Evolutionary conservation across 1,140 invertebrate species (phyloP).

Genomic region (Saccostrea cuccullata): DNA sequence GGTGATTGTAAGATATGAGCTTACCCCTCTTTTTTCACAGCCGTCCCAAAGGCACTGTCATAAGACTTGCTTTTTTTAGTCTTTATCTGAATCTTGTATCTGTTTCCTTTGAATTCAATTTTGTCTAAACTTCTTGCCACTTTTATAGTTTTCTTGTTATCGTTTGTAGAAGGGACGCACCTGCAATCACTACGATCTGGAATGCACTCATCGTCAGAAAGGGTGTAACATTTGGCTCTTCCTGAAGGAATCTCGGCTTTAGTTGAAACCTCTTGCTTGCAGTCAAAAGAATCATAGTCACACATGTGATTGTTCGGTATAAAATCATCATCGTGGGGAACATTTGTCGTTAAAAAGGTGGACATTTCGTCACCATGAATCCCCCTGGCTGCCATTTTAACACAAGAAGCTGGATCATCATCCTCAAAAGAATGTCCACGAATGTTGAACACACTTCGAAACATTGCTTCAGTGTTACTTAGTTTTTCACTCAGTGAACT

Average conservation of each 20-base stretch:
- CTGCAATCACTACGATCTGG: background rate
- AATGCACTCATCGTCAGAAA: conserved; percentile 15
- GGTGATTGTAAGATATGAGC: background rate
- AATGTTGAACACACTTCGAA: conserved; percentile 48
- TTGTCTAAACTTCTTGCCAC: conserved; percentile 29
- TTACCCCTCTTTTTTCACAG: conserved; percentile 31
- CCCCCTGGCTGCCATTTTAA: conserved; percentile 55
- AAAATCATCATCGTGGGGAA: conserved; percentile 49
- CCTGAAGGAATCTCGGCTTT: background rate
- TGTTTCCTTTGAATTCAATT: conserved; percentile 39
- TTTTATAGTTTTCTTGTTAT: conserved; percentile 19
- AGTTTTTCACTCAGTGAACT: conserved; percentile 23
- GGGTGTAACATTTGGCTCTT: conserved; percentile 22
- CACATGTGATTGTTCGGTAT: conserved; percentile 30
- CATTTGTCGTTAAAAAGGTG: conserved; percentile 52
- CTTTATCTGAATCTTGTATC: conserved; percentile 30
- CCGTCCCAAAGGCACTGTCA: conserved; percentile 19
- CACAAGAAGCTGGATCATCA: conserved; percentile 46
- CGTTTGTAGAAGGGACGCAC: background rate
- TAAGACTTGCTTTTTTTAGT: conserved; percentile 37
- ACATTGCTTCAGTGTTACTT: conserved; percentile 33
- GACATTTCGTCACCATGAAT: conserved; percentile 52
- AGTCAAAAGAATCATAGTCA: conserved; percentile 14
- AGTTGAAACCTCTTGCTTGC: background rate
- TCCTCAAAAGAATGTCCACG: conserved; percentile 47